Base-by-base conservation (phyloP, 2,888 invertebrate species). In the Petrolisthes cinctipes region DNA sequence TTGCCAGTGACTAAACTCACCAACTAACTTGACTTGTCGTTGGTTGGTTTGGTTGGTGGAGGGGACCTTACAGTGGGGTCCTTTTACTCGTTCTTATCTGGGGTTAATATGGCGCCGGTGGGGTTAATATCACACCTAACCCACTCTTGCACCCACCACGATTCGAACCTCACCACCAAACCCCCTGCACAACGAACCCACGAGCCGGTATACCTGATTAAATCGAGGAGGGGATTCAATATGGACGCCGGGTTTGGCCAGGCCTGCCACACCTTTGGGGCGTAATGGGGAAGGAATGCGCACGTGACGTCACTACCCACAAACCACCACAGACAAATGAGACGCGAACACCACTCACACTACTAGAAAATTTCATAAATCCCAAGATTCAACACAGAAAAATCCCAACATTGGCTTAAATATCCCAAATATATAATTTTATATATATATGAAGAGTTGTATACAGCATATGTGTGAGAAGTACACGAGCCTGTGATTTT, bases 301-400 rank as follows among this genome's bases (percentile, higher is more conserved):
- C 14, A 20, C 17, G 85, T 85, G 86, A 86, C 86, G 86, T 86
- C 86, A 86, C 86, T 86, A 56, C 82, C 86, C 86, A 86, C 82
- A 86, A 86, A 56, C 75, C 86, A 23, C 61, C 20, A 56, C 78
- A 56, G 73, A 80, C 85, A 80, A 80, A 54, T 80, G 80, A 84
- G 23, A 9, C 76, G 81, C 61, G 23, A 14, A 37, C 81, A 57
- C 61, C n/a, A 37, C 20, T 9, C n/a, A 53, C 9, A 20, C n/a
- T 56, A 81, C 57, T 17, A 79, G 1, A 17, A 37, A 79, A 51
- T 53, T 79, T 51, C 54, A 7, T 78, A n/a, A 5, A 6, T 6
- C 7, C 9, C 23, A 20, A 23, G 75, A 75, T 17, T 17, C 20
- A 9, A 79, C 53, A 20, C 51, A 79, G 3, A 9, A 14, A 79